Evolutionary conservation across 2,113 vertebrate species (phyloP).

Genomic region (Lonchura striata): DNA sequence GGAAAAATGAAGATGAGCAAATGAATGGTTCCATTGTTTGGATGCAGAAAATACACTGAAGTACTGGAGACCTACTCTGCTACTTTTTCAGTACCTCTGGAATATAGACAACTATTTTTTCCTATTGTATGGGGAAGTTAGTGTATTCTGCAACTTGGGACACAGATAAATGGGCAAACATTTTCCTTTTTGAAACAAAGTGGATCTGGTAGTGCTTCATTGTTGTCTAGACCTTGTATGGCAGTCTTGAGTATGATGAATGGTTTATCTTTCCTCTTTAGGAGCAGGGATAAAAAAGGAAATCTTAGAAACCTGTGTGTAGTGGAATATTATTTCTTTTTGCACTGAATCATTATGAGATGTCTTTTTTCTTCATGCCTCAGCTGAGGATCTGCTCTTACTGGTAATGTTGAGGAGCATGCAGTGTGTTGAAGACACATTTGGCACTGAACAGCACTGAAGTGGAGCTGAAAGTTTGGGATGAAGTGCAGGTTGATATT

Average conservation of each 20-base stretch:
- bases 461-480: neutral
- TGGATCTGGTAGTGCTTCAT: neutral
- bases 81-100: neutral
- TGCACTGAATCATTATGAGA: neutral
- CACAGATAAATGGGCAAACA: fast-evolving
- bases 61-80: neutral
- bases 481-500: neutral
- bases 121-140: neutral
- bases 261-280: neutral
- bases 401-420: neutral
- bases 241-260: neutral
- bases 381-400: neutral
- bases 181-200: neutral
- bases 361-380: neutral
- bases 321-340: neutral
- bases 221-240: neutral
- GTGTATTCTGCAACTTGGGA: neutral
- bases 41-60: neutral
- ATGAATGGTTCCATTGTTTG: neutral
- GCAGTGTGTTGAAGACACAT: neutral
- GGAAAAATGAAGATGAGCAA: neutral
- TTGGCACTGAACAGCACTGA: neutral
- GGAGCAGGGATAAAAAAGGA: neutral
- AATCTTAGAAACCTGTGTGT: neutral
- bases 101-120: neutral